Conservation (phyloP, 2,888 invertebrate species). For the Ischnus inquisitorius region DNA sequence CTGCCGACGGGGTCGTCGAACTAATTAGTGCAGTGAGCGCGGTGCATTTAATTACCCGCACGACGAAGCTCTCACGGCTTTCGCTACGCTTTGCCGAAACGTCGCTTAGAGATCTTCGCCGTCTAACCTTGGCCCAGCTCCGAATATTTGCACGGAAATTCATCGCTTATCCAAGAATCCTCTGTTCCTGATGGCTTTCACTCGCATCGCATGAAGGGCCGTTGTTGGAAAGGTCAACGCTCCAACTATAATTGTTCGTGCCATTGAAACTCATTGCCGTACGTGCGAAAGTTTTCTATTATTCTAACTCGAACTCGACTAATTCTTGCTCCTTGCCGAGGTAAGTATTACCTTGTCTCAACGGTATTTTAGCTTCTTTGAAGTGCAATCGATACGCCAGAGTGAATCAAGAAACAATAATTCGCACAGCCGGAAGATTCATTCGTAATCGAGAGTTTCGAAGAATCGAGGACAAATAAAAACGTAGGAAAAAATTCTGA, state of each 20-base stretch:
- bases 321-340: too few relatives aligned
- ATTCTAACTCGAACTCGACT: not conserved
- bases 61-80: conserved; percentile 15
- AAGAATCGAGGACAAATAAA: too few relatives aligned
- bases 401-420: too few relatives aligned
- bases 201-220: not conserved
- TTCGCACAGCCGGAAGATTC: too few relatives aligned
- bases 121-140: conserved; percentile 36
- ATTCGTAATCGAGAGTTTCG: too few relatives aligned
- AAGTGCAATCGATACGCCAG: not conserved
- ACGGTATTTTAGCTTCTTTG: not conserved
- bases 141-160: not conserved
- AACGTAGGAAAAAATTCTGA: too few relatives aligned
- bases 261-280: not conserved
- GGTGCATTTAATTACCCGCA: conserved; percentile 56
- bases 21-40: conserved; percentile 50
- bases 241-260: not conserved
- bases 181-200: not conserved
- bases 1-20: conserved; percentile 51
- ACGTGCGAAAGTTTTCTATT: not conserved
- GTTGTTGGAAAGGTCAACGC: conserved; percentile 1
- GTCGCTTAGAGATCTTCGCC: not conserved
- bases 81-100: conserved; percentile 21
- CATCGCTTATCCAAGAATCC: not conserved
- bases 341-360: too few relatives aligned